phyloP scores from a whole-genome alignment of 2,797 vertebrate genomes.

The Momotus momota region DNA sequence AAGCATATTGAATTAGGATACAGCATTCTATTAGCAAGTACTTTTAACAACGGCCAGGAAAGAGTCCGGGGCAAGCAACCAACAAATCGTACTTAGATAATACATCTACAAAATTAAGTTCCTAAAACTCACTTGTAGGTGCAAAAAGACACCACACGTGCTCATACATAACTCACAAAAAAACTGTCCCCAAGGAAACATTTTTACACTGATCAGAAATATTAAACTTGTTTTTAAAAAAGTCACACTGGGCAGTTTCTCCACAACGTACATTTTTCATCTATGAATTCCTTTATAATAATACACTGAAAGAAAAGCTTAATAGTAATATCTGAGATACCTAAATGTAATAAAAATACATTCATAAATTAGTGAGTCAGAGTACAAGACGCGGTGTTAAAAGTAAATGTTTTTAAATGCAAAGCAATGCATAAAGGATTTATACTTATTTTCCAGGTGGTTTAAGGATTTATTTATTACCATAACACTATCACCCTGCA shows the following conservation, averaged over 20 bases:
- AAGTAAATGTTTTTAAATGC: not conserved
- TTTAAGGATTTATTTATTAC: not conserved
- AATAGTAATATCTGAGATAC: not conserved
- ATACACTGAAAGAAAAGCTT: not conserved
- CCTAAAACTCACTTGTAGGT: not conserved
- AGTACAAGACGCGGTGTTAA: not conserved
- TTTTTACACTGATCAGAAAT: constrained; percentile 18
- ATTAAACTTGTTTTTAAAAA: not conserved
- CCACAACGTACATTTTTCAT: not conserved
- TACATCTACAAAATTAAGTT: not conserved
- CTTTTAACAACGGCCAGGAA: not conserved
- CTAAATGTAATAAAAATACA: not conserved
- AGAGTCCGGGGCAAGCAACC: not conserved
- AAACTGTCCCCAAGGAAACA: not conserved
- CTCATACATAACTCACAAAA: not conserved
- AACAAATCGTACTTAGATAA: not conserved
- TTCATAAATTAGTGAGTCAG: not conserved
- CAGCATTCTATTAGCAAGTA: not conserved
- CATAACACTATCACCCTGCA: not conserved
- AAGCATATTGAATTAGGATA: not conserved
- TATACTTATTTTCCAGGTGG: not conserved
- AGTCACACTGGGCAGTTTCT: not conserved
- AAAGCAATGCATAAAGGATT: not conserved
- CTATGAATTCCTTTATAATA: not conserved
- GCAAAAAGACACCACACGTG: not conserved